phyloP scores from a whole-genome alignment of 30 jellyfish, hydroid and myxozoan genomes.

The Aurelia aurita complex sp. Pacific region DNA sequence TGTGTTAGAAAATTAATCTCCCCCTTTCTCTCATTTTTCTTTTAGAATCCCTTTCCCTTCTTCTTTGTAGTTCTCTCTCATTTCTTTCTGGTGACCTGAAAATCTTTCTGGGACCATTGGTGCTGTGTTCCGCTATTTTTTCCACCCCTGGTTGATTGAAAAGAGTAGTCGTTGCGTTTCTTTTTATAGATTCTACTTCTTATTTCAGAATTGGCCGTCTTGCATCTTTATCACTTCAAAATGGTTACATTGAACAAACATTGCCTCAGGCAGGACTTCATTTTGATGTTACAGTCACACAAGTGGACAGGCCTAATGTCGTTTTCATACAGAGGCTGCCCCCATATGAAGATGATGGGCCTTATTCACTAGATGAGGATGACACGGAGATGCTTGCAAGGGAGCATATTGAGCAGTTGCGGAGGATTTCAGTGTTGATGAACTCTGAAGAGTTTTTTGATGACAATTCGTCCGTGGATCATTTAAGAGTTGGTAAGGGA shows the following conservation, averaged over 20 bases:
- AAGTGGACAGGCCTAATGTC: conserved; percentile 72
- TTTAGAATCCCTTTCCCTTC: no score
- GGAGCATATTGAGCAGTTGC: conserved; percentile 41
- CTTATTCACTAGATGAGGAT: conserved; percentile 35
- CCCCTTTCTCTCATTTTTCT: no score
- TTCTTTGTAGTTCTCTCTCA: no score
- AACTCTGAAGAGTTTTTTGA: conserved; percentile 48
- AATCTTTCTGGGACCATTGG: no score
- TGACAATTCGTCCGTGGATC: conserved; percentile 18
- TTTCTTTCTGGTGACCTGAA: no score
- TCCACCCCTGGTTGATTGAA: no score
- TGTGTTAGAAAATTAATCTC: no score
- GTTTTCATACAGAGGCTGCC: conserved; percentile 76
- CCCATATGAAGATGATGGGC: conserved; percentile 25
- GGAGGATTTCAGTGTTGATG: conserved; percentile 12
- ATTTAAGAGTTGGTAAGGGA: conserved; percentile 4
- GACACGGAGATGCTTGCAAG: conserved; percentile 53
- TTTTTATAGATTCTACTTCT: background rate
- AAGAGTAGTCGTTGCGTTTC: no score
- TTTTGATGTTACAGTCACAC: conserved; percentile 86
- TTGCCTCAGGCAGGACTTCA: conserved; percentile 78
- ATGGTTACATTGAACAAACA: conserved; percentile 16
- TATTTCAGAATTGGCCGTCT: conserved; percentile 20
- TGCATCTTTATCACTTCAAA: conserved; percentile 5
- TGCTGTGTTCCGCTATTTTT: no score